These are phyloP conservation scores for Agapornis roseicollis DNA, from an alignment of 2,113 vertebrate species.

Conservation along the genomic window DNA sequence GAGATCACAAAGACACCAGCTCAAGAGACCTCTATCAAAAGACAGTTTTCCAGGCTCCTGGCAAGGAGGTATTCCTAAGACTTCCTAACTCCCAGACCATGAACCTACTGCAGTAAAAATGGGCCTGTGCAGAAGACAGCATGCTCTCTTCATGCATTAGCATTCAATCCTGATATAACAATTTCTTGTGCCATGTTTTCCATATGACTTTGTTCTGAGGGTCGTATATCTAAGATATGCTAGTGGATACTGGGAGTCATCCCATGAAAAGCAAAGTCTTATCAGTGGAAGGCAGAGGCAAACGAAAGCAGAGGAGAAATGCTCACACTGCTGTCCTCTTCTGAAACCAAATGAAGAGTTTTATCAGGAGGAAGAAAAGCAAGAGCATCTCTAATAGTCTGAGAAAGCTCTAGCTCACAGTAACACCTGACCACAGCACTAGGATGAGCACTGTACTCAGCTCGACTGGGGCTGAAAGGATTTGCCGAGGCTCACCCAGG, in stretches of 20 bases:
- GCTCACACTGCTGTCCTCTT: background rate
- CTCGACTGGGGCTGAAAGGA: background rate
- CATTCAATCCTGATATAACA: background rate
- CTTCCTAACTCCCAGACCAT: background rate
- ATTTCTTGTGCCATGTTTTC: background rate
- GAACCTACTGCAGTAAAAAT: background rate
- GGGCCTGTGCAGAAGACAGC: background rate
- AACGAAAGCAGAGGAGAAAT: background rate
- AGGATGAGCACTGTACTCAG: background rate
- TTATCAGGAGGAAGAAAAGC: background rate
- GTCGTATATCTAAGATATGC: background rate
- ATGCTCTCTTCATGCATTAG: background rate
- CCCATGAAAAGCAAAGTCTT: background rate
- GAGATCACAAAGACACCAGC: background rate
- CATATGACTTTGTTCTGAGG: background rate
- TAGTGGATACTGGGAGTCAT: background rate
- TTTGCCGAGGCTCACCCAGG: background rate
- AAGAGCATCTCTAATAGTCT: rapidly evolving
- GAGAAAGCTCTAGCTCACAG: background rate
- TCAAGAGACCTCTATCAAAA: background rate
- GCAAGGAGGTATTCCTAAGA: background rate
- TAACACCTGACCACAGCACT: background rate
- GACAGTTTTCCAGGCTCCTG: background rate
- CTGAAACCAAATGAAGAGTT: background rate
- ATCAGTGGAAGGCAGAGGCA: background rate